Conservation (phyloP, 2,888 invertebrate species). For the Dorcus hopei region DNA sequence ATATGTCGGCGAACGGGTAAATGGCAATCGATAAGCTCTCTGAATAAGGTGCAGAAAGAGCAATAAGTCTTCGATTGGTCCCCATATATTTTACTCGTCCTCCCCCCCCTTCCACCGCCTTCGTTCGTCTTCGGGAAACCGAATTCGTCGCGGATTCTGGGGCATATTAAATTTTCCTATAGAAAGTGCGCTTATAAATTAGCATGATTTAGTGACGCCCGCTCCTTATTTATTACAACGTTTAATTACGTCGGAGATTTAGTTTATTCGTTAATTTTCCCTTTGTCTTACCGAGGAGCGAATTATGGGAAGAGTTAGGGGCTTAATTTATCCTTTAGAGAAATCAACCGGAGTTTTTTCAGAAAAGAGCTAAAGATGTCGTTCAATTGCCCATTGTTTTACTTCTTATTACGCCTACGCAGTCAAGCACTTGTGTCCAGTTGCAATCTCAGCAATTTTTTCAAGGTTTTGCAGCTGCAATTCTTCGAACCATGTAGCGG, state of each 20-base stretch:
- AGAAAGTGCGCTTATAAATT: constrained; percentile 14
- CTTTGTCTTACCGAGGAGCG: constrained; percentile 4
- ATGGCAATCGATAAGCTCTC: constrained; percentile 34
- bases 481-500: too few relatives aligned
- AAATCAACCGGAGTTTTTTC: too few relatives aligned
- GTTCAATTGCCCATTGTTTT: too few relatives aligned
- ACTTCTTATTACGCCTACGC: too few relatives aligned
- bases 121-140: neutral
- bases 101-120: neutral
- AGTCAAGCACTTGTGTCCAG: too few relatives aligned
- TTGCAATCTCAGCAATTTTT: too few relatives aligned
- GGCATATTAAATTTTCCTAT: constrained; percentile 15
- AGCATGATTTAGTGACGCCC: constrained; percentile 13
- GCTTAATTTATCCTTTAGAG: too few relatives aligned
- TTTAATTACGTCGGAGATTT: constrained; percentile 19
- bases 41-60: constrained; percentile 33
- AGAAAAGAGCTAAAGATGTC: too few relatives aligned
- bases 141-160: neutral
- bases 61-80: constrained; percentile 31
- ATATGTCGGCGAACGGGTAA: constrained; percentile 30
- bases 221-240: constrained; percentile 15
- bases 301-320: too few relatives aligned
- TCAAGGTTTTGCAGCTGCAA: too few relatives aligned
- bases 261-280: constrained; percentile 1
- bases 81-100: constrained; percentile 5